Conservation (phyloP, 2,113 vertebrate species). For the Carlito syrichta region DNA sequence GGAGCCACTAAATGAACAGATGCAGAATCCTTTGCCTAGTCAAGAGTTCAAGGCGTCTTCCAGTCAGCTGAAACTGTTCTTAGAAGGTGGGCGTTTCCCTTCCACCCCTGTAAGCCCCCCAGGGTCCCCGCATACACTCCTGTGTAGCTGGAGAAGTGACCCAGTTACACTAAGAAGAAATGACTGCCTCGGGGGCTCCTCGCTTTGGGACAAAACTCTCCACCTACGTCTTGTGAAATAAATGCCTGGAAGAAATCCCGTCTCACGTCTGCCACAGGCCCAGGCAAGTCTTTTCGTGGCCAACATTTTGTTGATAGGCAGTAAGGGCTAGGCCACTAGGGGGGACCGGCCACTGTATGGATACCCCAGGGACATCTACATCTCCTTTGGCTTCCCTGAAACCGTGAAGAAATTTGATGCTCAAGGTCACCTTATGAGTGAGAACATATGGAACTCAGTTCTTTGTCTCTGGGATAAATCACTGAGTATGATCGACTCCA, state of each 20-base stretch:
- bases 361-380: slow-evolving; percentile 88
- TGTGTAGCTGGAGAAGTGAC: not conserved
- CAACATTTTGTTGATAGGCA: slow-evolving; percentile 38
- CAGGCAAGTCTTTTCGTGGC: not conserved
- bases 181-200: not conserved
- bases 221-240: not conserved
- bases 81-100: not conserved
- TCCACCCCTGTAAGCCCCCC: not conserved
- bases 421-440: no score
- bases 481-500: no score
- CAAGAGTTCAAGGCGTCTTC: not conserved
- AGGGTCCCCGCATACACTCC: no score
- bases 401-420: slow-evolving; percentile 86
- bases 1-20: not conserved
- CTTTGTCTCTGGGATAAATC: no score
- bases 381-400: slow-evolving; percentile 85
- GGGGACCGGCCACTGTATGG: slow-evolving; percentile 82
- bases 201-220: not conserved
- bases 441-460: no score
- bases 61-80: not conserved
- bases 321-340: slow-evolving; percentile 82
- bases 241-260: not conserved
- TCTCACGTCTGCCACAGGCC: not conserved
- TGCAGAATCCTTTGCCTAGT: not conserved
- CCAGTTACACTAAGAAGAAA: fast-evolving